Conservation (phyloP, 2,113 vertebrate genomes). For the Brachionichthys hirsutus region DNA sequence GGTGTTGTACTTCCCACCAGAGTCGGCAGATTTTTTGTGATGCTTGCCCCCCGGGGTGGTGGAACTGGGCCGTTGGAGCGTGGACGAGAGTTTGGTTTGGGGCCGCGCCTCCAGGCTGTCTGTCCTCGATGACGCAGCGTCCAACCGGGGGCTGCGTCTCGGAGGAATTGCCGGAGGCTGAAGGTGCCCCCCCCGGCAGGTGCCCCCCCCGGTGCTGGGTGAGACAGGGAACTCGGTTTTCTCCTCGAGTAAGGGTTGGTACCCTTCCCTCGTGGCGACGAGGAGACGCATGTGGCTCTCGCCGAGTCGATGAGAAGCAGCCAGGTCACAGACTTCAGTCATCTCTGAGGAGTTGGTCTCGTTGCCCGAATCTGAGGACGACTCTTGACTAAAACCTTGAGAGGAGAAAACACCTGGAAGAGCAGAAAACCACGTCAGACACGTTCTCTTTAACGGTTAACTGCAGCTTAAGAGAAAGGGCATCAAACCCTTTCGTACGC, state of each 20-base stretch:
- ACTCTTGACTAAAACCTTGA: constrained; percentile 92
- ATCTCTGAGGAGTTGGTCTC: constrained; percentile 99
- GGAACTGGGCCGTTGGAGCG: constrained; percentile 82
- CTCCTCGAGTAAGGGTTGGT: constrained; percentile 89
- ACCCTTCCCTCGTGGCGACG: constrained; percentile 88
- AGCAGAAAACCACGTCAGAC: constrained; percentile 62
- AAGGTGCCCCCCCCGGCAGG: constrained; percentile 75
- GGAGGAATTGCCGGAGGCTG: constrained; percentile 90
- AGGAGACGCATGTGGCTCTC: constrained; percentile 89
- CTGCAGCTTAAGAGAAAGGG: too few relatives aligned
- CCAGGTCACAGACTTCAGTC: constrained; percentile 94
- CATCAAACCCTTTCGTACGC: too few relatives aligned
- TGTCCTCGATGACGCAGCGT: constrained; percentile 82
- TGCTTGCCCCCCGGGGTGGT: constrained; percentile 72
- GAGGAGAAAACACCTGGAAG: constrained; percentile 90
- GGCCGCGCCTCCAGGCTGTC: constrained; percentile 86
- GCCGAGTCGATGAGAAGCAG: constrained; percentile 86
- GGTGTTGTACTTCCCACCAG: constrained; percentile 84
- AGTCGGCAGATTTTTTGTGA: constrained; percentile 82
- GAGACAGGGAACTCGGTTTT: constrained; percentile 89
- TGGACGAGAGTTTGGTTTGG: constrained; percentile 84
- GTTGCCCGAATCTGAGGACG: constrained; percentile 97
- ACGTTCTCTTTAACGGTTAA: background rate
- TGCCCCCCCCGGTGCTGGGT: constrained; percentile 78
- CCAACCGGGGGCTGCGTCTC: constrained; percentile 86